Conservation (phyloP, 2,113 vertebrate species). For the Mystacornis crossleyi region DNA sequence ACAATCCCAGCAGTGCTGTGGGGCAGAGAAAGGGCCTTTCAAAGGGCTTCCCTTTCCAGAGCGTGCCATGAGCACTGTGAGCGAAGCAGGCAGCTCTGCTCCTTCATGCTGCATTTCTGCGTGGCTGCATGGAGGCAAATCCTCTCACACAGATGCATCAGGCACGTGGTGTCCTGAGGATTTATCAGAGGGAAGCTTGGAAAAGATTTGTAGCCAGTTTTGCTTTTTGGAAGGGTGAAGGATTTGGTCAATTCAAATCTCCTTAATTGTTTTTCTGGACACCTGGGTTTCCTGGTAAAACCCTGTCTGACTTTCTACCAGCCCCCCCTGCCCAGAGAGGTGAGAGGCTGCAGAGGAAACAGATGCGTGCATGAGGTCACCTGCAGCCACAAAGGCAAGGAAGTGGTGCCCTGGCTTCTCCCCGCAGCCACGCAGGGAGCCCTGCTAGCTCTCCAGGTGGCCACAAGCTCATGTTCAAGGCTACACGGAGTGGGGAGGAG, state of each 20-base stretch:
- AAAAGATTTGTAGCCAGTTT: not conserved
- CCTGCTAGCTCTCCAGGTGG: not conserved
- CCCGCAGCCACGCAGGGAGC: not conserved
- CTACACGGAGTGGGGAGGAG: not conserved
- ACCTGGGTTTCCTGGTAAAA: constrained; percentile 11
- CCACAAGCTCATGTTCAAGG: not conserved
- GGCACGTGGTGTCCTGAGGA: not conserved
- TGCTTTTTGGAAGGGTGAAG: not conserved
- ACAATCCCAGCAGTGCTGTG: not conserved
- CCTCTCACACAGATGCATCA: not conserved
- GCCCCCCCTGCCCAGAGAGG: not conserved
- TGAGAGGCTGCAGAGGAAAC: constrained; percentile 25
- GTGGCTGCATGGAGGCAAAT: not conserved
- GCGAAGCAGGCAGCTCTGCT: not conserved
- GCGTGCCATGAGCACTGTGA: not conserved
- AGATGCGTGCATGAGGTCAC: not conserved
- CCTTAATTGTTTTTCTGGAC: not conserved
- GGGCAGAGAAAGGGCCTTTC: not conserved
- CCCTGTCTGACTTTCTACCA: not conserved
- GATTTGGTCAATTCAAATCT: not conserved
- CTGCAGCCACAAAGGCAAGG: constrained; percentile 11
- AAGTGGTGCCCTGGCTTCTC: not conserved
- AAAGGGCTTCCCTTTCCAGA: not conserved
- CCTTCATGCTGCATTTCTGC: not conserved
- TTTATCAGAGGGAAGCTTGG: not conserved